Evolutionary conservation across 2,113 vertebrate genomes (phyloP), one percentile per base, ranked within the genome.

Genomic region (Canis aureus): DNA sequence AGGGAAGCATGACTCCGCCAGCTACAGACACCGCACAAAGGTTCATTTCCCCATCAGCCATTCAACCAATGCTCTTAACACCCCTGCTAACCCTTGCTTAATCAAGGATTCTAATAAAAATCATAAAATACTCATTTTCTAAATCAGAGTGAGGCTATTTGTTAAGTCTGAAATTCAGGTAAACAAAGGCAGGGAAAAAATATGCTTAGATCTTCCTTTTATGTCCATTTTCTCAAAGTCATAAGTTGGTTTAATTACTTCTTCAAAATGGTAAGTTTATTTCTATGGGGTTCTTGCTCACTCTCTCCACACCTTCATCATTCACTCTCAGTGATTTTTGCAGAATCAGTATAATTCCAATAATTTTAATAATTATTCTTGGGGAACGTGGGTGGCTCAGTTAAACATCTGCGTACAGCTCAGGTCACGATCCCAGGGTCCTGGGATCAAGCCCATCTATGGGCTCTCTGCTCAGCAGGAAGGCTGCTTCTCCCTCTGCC

Each of bases 201-300:
- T 16, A 38, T 87, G 23, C 49, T 96, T 59, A 79, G 12, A 71
- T 67, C 5, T 66, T 78, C n/a, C n/a, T 22, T 67, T 51, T 27
- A 91, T 81, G 76, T 82, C 69, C 15, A n/a, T 93, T 93, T n/a
- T 6, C 13, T n/a, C 32, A 86, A 96, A 89, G 53, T 88, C 66
- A 90, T 55, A 95, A 27, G 13, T 49, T 82, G 29, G 12, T 80
- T 86, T 95, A 73, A 73, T 57, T 91, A 64, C 3, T 82, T 53
- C 32, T 90, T 92, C 59, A 83, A 85, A 85, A 69, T 76, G 16
- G 19, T 91, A 32, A 84, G 87, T 76, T 11, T 87, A 90, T 95
- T 84, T 79, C 20, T 89, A 8, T 67, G 22, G 20, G 38, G 32
- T 5, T 92, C 12, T 51, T 1, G 57, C 32, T 64, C n/a, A 22